These are phyloP conservation scores for Echinops telfairi DNA, from an alignment of 2,113 vertebrate species.

Conservation along the genomic window DNA sequence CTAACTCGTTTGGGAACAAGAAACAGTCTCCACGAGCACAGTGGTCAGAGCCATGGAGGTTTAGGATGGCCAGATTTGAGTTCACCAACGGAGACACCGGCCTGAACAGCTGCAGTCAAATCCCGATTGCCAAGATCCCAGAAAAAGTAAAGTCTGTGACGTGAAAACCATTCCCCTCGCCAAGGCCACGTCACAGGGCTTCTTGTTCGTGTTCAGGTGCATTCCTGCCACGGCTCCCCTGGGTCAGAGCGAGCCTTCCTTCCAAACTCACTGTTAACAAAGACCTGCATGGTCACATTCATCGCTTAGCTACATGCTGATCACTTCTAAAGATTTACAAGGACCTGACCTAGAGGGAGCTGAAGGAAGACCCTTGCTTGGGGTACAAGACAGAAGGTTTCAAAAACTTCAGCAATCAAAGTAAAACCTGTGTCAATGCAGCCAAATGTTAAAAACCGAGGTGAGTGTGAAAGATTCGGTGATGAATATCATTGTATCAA, in stretches of 20 bases:
- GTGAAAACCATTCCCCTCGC: not conserved
- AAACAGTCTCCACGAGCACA: not conserved
- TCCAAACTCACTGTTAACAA: slow-evolving; percentile 29
- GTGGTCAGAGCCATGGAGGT: not conserved
- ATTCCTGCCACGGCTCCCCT: not conserved
- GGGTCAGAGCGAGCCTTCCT: slow-evolving; percentile 26
- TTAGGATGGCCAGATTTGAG: not conserved
- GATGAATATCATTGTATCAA: slow-evolving; percentile 47
- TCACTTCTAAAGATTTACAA: not conserved
- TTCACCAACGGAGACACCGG: not conserved
- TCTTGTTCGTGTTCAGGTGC: slow-evolving; percentile 21
- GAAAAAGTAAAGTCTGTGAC: slow-evolving; percentile 27
- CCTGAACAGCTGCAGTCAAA: slow-evolving; percentile 4
- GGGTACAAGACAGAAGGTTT: not conserved
- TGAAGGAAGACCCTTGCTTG: not conserved
- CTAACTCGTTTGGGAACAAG: not conserved
- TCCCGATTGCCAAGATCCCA: slow-evolving; percentile 49
- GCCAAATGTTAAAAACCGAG: not conserved
- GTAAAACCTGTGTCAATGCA: not conserved
- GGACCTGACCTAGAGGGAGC: not conserved
- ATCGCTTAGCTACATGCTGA: not conserved
- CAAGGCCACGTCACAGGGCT: not conserved
- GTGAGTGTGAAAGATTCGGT: not conserved
- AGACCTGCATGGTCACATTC: slow-evolving; percentile 11
- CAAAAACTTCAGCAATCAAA: not conserved